Base-by-base conservation (phyloP, 1,140 invertebrate species). In the Copidosoma floridanum region DNA sequence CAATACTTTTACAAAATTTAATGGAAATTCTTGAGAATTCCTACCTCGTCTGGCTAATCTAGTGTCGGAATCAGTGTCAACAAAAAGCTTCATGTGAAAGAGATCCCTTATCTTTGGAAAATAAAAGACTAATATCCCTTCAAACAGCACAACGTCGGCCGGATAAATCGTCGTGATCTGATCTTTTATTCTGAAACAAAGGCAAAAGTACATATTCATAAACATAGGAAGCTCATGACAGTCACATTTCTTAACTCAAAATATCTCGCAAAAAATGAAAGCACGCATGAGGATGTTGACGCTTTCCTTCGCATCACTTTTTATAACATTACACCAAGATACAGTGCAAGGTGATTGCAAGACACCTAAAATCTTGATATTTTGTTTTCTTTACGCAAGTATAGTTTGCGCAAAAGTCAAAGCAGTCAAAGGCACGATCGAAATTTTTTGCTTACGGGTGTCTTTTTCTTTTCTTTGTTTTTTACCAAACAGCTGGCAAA, bases 81-180 rank as follows among this genome's bases (percentile, higher is more conserved):
- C 97, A 83, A 99, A 99, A 8, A 99, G 82, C 80, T 99, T 99
- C 94, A 99, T 98, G 74, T 99, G 93, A 81, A 99, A 99, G 21
- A 98, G 82, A 52, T 97, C 91, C 56, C 97, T 81, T 52, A 99
- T 90, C 75, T 97, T 90, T 10, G 92, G 90, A 77, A 95, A 95
- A 80, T 98, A 99, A 82, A 99, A 99, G 2, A 97, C 93, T 41
- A 99, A 82, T 75, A 99, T 99, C 29, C 97, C 97, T 82, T 99
- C 97, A 71, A 99, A 94, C 7, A 99, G 81, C 11, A 99, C 94
- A 41, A 99, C 97, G 82, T 99, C 97, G 1, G 95, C 94, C n/a
- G 95, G 94, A 79, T 98, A 95, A 52, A 99, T 92, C 0, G 88
- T 90, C 27, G 89, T 85, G 59, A 85, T 85, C 57, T 89, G 85